phyloP scores from a whole-genome alignment of 1,140 invertebrate genomes.

The Tetragonula clypearis region DNA sequence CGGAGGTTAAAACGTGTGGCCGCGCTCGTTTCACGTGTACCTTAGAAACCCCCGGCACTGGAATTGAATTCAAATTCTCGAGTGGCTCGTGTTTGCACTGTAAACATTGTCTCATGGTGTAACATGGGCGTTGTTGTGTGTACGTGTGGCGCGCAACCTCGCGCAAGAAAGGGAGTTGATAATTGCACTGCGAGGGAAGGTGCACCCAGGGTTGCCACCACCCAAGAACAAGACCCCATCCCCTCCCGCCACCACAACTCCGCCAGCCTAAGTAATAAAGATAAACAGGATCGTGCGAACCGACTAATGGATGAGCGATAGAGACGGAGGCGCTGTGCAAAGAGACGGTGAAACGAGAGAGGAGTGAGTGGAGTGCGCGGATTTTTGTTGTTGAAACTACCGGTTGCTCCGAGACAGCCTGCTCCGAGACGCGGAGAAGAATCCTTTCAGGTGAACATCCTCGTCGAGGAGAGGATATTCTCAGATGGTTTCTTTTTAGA shows the following conservation, averaged over 20 bases:
- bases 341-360: background rate
- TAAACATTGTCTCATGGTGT: constrained; percentile 69
- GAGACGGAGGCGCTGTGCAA: background rate
- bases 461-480: background rate
- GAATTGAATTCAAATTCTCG: constrained; percentile 77
- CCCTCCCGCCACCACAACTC: background rate
- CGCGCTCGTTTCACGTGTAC: constrained; percentile 34
- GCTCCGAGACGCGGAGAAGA: background rate
- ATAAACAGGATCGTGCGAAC: constrained; percentile 64
- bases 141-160: constrained; percentile 18
- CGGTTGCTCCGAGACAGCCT: background rate
- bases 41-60: constrained; percentile 27
- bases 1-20: constrained; percentile 45
- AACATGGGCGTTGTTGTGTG: constrained; percentile 53
- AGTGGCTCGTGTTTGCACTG: constrained; percentile 70
- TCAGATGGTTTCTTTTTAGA: background rate
- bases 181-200: constrained; percentile 49
- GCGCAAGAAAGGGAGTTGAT: constrained; percentile 45
- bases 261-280: constrained; percentile 64
- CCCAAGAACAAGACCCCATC: constrained; percentile 18
- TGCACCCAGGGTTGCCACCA: constrained; percentile 16
- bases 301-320: constrained; percentile 34
- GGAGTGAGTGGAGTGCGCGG: background rate
- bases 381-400: background rate
- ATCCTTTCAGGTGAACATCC: background rate